These are phyloP conservation scores for Terrapene triunguis DNA, from an alignment of 2,113 vertebrate genomes.

Conservation along the genomic window DNA sequence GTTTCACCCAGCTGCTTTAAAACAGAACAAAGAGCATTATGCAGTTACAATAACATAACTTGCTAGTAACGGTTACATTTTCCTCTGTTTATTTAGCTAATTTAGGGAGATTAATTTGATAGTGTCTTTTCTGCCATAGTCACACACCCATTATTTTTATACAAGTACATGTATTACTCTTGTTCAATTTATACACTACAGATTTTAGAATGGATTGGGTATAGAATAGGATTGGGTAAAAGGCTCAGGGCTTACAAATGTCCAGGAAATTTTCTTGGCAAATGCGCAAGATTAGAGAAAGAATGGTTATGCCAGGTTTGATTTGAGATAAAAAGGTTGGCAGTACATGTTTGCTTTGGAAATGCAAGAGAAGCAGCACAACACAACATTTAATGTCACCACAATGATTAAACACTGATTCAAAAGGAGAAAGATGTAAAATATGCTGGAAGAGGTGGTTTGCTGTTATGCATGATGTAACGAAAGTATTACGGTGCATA, in stretches of 20 bases:
- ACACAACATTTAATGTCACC: not conserved
- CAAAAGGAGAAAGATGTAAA: not conserved
- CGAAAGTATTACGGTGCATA: not conserved
- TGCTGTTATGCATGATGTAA: not conserved
- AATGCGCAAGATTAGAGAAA: not conserved
- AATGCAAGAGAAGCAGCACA: not conserved
- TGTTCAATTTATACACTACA: not conserved
- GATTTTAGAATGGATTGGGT: not conserved
- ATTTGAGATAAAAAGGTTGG: not conserved
- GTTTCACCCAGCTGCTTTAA: not conserved
- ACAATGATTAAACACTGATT: not conserved
- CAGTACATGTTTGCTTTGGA: not conserved
- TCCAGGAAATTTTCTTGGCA: not conserved
- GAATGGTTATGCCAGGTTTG: not conserved
- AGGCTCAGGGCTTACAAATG: not conserved
- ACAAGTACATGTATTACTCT: accelerated
- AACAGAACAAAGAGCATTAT: not conserved
- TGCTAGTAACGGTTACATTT: not conserved
- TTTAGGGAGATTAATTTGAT: not conserved
- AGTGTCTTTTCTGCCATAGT: not conserved
- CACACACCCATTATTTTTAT: not conserved
- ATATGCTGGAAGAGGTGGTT: not conserved
- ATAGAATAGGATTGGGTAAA: not conserved
- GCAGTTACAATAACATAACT: not conserved
- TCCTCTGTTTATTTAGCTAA: not conserved